A percentile compares a stretch with the other conserved stretches of the same genome.
Conservation (phyloP, 2,797 vertebrate species). For the Phataginus tricuspis region DNA sequence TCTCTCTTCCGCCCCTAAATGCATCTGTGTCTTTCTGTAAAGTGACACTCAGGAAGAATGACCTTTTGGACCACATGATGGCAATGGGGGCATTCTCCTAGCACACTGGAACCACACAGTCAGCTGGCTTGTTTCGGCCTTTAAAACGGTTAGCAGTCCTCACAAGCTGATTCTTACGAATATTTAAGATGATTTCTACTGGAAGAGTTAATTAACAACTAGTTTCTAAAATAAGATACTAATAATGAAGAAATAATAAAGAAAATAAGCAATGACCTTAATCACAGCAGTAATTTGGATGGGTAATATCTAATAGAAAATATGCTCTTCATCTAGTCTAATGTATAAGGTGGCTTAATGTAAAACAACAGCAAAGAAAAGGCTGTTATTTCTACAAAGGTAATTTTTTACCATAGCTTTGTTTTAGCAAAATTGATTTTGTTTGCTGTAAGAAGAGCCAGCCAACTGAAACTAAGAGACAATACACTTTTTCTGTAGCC, state of each 20-base stretch:
- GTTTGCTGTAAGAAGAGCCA: conserved; percentile 2
- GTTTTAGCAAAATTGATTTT: conserved; percentile 23
- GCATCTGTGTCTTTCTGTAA: background rate
- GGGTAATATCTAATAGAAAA: background rate
- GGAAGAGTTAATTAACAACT: background rate
- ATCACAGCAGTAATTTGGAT: background rate
- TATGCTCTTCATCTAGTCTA: background rate
- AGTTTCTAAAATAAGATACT: background rate
- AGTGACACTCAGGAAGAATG: background rate
- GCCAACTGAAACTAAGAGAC: background rate
- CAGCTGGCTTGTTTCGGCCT: background rate
- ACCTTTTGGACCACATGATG: background rate
- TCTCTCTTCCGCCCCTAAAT: background rate
- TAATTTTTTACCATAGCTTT: background rate
- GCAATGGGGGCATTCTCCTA: background rate
- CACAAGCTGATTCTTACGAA: background rate
- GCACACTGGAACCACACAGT: background rate
- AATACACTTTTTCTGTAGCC: background rate
- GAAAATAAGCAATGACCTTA: background rate
- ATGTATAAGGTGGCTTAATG: background rate
- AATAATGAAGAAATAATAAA: background rate
- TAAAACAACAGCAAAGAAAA: background rate
- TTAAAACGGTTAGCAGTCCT: background rate
- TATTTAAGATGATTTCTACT: background rate
- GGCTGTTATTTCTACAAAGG: background rate